Percentiles rank a stretch among this genome's conserved stretches.
phyloP scores from a whole-genome alignment of 2,888 invertebrate genomes.

The Germaria angustata region DNA sequence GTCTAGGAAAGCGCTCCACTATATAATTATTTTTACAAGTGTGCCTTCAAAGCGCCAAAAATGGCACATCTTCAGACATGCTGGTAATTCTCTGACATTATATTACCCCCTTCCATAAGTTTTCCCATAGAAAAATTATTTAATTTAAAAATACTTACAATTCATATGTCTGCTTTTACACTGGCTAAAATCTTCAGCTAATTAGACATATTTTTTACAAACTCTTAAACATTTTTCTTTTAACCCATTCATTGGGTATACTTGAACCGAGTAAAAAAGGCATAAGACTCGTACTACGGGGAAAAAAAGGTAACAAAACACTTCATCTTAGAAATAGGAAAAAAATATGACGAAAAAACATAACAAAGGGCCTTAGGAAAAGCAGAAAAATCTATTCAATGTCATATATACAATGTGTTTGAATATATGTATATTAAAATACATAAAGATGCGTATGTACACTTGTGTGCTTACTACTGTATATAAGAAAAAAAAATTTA shows the following conservation, averaged over 20 bases:
- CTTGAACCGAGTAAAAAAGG: conserved; percentile 58
- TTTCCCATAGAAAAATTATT: background rate
- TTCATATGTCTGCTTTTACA: background rate
- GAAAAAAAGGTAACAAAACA: conserved; percentile 15
- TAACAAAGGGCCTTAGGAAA: conserved; percentile 23
- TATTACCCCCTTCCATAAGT: too few species aligned
- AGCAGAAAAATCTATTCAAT: conserved; percentile 26
- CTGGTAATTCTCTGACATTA: too few species aligned
- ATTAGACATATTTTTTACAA: conserved; percentile 34
- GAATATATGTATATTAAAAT: conserved; percentile 27
- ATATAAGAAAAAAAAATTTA: background rate
- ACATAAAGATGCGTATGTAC: background rate
- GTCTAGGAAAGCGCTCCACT: too few species aligned
- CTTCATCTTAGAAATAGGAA: conserved; percentile 5
- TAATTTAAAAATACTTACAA: background rate
- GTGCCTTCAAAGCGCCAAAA: too few species aligned
- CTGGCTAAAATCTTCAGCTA: conserved; percentile 16
- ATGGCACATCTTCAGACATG: too few species aligned
- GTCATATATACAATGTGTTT: conserved; percentile 34
- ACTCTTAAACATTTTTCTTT: conserved; percentile 34
- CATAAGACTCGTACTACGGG: conserved; percentile 6
- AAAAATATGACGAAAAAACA: background rate
- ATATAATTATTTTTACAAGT: too few species aligned
- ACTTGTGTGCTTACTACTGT: background rate
- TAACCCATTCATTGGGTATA: conserved; percentile 59